Conservation (phyloP, 2,888 invertebrate genomes). For the Ormyrus labotus region DNA sequence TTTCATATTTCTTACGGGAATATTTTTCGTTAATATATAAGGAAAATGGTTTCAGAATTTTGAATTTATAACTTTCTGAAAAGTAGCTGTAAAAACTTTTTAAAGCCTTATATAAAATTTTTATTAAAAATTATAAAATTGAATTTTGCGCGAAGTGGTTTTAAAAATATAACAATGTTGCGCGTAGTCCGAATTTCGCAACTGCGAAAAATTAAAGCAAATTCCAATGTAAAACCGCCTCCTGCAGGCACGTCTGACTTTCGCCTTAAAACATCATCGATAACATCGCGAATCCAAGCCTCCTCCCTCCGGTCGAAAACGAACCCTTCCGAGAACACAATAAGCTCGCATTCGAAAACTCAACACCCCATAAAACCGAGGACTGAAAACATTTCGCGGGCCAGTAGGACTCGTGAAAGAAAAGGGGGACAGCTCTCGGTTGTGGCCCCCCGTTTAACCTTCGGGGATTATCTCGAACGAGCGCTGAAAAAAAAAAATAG, state of each 20-base stretch:
- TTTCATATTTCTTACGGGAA: no score
- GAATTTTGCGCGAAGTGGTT: no score
- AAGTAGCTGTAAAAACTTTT: no score
- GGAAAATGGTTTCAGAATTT: background rate
- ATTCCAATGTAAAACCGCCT: no score
- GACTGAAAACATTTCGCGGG: slow-evolving; percentile 18
- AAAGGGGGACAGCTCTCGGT: background rate
- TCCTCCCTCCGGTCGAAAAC: background rate
- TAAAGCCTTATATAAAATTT: no score
- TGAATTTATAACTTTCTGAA: no score
- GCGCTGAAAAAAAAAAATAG: background rate
- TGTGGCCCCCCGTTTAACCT: background rate
- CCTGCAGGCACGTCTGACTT: no score
- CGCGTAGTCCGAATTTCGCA: no score
- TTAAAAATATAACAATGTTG: no score
- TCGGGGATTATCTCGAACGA: slow-evolving; percentile 22
- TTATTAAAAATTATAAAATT: no score
- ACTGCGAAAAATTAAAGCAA: no score
- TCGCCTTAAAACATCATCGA: background rate
- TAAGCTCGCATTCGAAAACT: slow-evolving; percentile 9
- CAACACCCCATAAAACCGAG: slow-evolving; percentile 44
- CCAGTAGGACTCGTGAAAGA: background rate
- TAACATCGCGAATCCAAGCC: slow-evolving; percentile 4
- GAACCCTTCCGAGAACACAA: background rate
- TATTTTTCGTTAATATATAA: background rate